Evolutionary conservation across 2,888 invertebrate genomes (phyloP), one percentile per base, ranked within the genome.

Genomic region (Formica aserva): DNA sequence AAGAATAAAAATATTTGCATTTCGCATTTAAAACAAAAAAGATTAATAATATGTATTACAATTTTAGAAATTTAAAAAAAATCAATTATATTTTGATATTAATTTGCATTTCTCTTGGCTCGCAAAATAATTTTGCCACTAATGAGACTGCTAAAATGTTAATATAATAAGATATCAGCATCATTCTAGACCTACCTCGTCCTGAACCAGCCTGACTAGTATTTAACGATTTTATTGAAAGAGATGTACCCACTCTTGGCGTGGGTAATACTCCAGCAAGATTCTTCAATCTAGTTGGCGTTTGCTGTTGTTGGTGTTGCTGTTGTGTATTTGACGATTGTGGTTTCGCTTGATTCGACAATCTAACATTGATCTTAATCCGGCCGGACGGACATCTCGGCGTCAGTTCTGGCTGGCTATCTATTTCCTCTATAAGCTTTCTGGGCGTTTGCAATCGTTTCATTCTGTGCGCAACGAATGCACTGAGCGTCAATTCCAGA

Each of bases 391-490:
- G 97, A 92, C 96, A 97, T 74, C 96, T 95, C 18, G 97, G 96
- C 65, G 96, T 95, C 65, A 96, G 95, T 75, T 96, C 95, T 18
- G 97, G 96, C 69, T 95, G 94, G 72, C 94, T 95, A 92, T 97
- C 97, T 84, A 97, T 96, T 93, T 97, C 96, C 92, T 97, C 97
- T 85, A 98, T 97, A 18, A 97, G 95, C 94, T 95, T 96, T 91
- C 96, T 95, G 60, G 97, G 96, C 15, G 97, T 97, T 93, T 97
- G 97, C 87, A 97, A 96, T 92, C 97, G 96, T 80, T 97, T 96
- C 80, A 97, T 96, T 92, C 98, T 96, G 95, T 98, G 98, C 76
- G 97, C 98, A 89, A 97, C 97, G 95, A 98, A 98, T 29, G 98
- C 98, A 83, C 97, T 97, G 87, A 97, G 95, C 89, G 96, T 96